A percentile compares a stretch with the other conserved stretches of the same genome.
phyloP scores from a whole-genome alignment of 2,113 vertebrate genomes.

The Porphyrio hochstetteri region DNA sequence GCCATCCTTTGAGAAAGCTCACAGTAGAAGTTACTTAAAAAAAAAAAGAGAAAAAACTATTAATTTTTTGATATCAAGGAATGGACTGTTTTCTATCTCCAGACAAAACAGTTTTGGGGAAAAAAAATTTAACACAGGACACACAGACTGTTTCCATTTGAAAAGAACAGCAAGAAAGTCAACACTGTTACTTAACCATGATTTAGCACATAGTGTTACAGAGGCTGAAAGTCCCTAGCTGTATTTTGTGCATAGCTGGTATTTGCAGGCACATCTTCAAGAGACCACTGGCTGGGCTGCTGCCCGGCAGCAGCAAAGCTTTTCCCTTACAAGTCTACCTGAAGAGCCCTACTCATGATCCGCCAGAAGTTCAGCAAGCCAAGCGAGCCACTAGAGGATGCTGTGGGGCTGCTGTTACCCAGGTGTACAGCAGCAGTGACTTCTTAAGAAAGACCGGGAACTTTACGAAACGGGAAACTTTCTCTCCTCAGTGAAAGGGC shows the following conservation, averaged over 20 bases:
- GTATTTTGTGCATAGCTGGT: neutral
- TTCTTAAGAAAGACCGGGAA: neutral
- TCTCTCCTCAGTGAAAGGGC: neutral
- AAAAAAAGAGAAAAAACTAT: neutral
- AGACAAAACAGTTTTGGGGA: neutral
- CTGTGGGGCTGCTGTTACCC: neutral
- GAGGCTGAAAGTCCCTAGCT: neutral
- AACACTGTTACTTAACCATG: neutral
- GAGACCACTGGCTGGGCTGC: neutral
- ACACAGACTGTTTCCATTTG: neutral
- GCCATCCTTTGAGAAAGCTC: neutral
- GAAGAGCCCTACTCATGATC: neutral
- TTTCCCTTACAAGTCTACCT: neutral
- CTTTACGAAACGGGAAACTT: neutral
- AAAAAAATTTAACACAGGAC: neutral
- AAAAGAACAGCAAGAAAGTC: neutral
- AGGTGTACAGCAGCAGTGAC: neutral
- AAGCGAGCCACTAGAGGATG: slow-evolving; percentile 45
- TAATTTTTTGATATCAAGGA: neutral
- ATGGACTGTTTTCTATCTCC: too few relatives aligned
- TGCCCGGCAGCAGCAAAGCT: neutral
- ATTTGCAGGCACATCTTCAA: neutral
- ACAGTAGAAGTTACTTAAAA: neutral
- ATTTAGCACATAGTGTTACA: neutral
- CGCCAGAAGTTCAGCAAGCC: neutral